Conservation (phyloP, 2,797 vertebrate genomes). For the Amphiprion clarkii region DNA sequence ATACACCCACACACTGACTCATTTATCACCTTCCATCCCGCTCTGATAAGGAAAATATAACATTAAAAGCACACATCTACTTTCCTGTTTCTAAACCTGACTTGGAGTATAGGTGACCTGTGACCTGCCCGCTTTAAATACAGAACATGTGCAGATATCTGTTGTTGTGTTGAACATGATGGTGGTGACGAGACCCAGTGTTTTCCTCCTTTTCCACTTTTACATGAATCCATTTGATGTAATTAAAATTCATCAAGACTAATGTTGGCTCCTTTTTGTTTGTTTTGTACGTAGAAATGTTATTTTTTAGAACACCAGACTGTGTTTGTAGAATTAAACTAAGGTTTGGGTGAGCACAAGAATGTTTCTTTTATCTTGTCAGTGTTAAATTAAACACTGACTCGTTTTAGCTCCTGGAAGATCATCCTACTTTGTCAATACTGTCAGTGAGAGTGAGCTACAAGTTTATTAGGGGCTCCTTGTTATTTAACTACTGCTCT, state of each 20-base stretch:
- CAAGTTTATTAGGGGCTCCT: no score
- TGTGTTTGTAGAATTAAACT: no score
- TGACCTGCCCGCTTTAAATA: constrained; percentile 21
- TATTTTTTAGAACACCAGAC: no score
- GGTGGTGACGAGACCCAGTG: constrained; percentile 67
- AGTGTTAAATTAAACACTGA: no score
- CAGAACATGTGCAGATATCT: constrained; percentile 51
- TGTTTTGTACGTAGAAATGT: background rate
- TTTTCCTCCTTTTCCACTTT: constrained; percentile 84
- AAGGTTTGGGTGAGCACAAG: no score
- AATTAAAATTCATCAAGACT: constrained; percentile 74
- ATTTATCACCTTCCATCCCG: constrained; percentile 34
- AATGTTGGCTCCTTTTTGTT: background rate
- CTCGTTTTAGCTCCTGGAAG: no score
- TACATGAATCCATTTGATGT: constrained; percentile 86
- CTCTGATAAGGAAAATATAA: constrained; percentile 25
- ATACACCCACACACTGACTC: constrained; percentile 14
- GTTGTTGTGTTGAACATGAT: constrained; percentile 68
- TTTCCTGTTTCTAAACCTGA: constrained; percentile 15
- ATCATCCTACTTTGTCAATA: no score
- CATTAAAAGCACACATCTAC: constrained; percentile 23
- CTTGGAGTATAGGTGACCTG: constrained; percentile 64
- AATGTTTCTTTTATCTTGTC: no score
- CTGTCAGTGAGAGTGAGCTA: no score
- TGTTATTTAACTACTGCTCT: no score